Evolutionary conservation across 2,888 invertebrate species (phyloP), one percentile per base, ranked within the genome.

Genomic region (Encarsia formosa): DNA sequence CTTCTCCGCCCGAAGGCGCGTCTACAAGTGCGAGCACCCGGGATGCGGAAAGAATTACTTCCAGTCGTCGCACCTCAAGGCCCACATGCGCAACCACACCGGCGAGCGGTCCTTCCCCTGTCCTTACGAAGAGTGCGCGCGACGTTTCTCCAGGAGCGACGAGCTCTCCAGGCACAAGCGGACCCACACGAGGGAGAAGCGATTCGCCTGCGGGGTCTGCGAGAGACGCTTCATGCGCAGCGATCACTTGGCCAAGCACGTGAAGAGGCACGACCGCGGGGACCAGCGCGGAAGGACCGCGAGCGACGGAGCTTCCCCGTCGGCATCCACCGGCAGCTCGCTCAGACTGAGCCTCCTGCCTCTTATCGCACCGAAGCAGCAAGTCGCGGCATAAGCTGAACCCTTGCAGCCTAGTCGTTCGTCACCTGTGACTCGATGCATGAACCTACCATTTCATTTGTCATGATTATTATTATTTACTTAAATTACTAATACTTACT

Each of bases 11-110:
- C 79, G 91, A 15, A 79, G 88, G 42, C 82, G 91, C 40, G 87
- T 90, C 54, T 93, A 90, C 77, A 89, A 90, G 72, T 92, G 92
- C 71, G 81, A 83, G 44, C 83, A 88, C 69, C 85, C 88, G n/a
- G 88, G 90, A 58, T 96, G 96, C 75, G 88, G 87, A 51, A 96
- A 96, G 74, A 94, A 94, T 70, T 96, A 96, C 77, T 95, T 93
- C 79, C 96, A 96, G 74, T 95, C 94, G 41, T 95, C 95, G 13
- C 96, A 96, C 76, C 80, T 96, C 59, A 96, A 96, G 69, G 95
- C 96, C 3, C 96, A 96, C 76, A 88, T 88, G 54, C 81, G 95
- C 59, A 92, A 91, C 2, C 96, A 95, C 71, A 96, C 95, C 2
- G 93, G 93, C 20, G 94, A 95, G 73, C 83, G 89, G 45, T 94